Evolutionary conservation across 1,140 invertebrate species (phyloP), one percentile per base, ranked within the genome.

Genomic region (Phocides pigmalion): DNA sequence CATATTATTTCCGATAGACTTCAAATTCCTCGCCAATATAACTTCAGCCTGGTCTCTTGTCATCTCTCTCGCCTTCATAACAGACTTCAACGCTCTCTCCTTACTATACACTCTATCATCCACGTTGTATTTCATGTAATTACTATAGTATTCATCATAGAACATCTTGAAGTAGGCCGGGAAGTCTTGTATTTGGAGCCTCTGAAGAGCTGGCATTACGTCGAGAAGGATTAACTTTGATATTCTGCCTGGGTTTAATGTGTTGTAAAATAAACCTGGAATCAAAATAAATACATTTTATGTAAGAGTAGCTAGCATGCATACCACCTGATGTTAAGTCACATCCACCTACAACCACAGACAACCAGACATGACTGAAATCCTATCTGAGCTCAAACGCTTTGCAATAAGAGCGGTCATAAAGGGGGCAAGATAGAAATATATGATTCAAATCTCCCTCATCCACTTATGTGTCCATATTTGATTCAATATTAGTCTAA

Each of bases 181-280:
- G 1, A 62, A 56, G 9, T 85, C 68, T 0, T 41, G 14, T 0
- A 77, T 66, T 4, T 80, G 56, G 4, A 82, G 16, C 1, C 71
- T 32, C 6, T 74, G 58, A 0, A 87, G 6, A 0, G 79, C 73
- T 0, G 75, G 75, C 3, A 47, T 69, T 0, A 66, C 44, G 35
- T 89, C 87, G 0, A 87, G 47, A 0, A 79, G 68, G 1, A 87
- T 56, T 16, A 82, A 64, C 37, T 78, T 82, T 9, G 64, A 79
- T 35, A 87, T 76, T n/a, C 54, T 54, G 0, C 64, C 39, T 0
- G 84, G 84, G 17, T 81, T 65, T n/a, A 87, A 41, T 0, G 68
- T 56, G 20, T 85, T 84, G 68, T 72, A 87, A 49, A 82, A 87
- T 15, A 87, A 15, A 8, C 78, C 83, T 87, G 64, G 9, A 66